These are phyloP conservation scores for Ecliptopera silaceata DNA, from an alignment of 2,888 invertebrate species.

Conservation along the genomic window DNA sequence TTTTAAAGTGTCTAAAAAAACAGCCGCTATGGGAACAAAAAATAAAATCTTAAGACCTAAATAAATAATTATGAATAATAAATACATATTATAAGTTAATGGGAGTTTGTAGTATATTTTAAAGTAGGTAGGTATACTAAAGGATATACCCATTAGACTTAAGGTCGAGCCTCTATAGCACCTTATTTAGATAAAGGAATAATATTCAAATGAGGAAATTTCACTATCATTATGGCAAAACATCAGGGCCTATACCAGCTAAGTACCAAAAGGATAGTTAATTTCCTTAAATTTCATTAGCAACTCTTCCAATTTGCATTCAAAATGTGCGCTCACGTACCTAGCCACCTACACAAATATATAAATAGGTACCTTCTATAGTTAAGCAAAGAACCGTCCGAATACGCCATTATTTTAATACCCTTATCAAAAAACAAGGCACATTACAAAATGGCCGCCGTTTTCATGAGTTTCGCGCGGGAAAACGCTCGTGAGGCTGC, in stretches of 20 bases:
- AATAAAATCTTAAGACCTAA: no score
- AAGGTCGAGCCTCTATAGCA: slow-evolving; percentile 30
- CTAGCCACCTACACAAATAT: slow-evolving; percentile 65
- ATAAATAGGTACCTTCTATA: slow-evolving; percentile 62
- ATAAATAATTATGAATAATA: no score
- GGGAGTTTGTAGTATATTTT: slow-evolving; percentile 8
- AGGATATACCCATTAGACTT: slow-evolving; percentile 27
- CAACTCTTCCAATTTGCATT: slow-evolving; percentile 74
- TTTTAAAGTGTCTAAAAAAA: no score
- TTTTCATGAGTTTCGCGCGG: slow-evolving; percentile 80
- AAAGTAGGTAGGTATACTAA: slow-evolving; percentile 22
- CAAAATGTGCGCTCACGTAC: slow-evolving; percentile 76
- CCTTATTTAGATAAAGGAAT: slow-evolving; percentile 41
- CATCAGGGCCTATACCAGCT: slow-evolving; percentile 38
- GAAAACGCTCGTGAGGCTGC: slow-evolving; percentile 77
- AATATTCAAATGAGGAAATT: slow-evolving; percentile 41
- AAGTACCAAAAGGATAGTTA: slow-evolving; percentile 46
- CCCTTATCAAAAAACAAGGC: slow-evolving; percentile 83
- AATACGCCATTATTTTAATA: slow-evolving; percentile 79
- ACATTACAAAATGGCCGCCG: slow-evolving; percentile 81
- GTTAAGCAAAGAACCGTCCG: slow-evolving; percentile 67
- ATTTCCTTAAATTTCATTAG: slow-evolving; percentile 70
- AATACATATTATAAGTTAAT: no score
- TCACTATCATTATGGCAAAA: slow-evolving; percentile 39
- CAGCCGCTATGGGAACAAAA: no score